A percentile compares a stretch with the other conserved stretches of the same genome.
Conservation (phyloP, 2,797 vertebrate species). For the Peromyscus aztecus region DNA sequence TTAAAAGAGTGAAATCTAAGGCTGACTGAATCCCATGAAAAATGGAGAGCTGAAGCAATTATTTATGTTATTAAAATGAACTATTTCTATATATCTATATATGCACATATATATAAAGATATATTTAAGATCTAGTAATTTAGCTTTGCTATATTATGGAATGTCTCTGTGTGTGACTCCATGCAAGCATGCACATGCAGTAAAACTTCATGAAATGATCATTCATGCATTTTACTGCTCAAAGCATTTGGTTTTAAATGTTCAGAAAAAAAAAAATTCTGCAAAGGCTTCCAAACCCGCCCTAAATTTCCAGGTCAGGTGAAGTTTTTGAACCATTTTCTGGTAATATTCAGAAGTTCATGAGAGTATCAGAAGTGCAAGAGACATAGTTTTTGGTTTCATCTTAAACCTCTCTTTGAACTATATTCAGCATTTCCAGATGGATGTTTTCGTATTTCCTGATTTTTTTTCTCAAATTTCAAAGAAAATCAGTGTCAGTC, state of each 20-base stretch:
- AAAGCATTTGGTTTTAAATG: slow-evolving; percentile 8
- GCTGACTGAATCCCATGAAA: slow-evolving; percentile 55
- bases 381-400: neutral
- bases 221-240: neutral
- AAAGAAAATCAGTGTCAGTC: slow-evolving; percentile 54
- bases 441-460: slow-evolving; percentile 1
- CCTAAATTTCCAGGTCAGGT: neutral
- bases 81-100: neutral
- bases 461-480: slow-evolving; percentile 59
- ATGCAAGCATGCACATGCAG: no score
- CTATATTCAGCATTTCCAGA: neutral
- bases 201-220: neutral
- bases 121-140: slow-evolving; percentile 13
- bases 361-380: neutral
- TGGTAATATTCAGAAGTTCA: slow-evolving; percentile 29
- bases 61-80: slow-evolving; percentile 42
- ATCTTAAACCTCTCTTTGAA: slow-evolving; percentile 56
- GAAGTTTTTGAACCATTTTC: slow-evolving; percentile 36
- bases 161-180: neutral
- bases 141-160: neutral
- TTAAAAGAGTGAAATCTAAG: slow-evolving; percentile 72
- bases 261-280: neutral
- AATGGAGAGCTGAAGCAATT: slow-evolving; percentile 54
- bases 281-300: neutral
- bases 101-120: slow-evolving; percentile 4